phyloP scores from a whole-genome alignment of 2,888 invertebrate species.

The Ochropleura plecta region DNA sequence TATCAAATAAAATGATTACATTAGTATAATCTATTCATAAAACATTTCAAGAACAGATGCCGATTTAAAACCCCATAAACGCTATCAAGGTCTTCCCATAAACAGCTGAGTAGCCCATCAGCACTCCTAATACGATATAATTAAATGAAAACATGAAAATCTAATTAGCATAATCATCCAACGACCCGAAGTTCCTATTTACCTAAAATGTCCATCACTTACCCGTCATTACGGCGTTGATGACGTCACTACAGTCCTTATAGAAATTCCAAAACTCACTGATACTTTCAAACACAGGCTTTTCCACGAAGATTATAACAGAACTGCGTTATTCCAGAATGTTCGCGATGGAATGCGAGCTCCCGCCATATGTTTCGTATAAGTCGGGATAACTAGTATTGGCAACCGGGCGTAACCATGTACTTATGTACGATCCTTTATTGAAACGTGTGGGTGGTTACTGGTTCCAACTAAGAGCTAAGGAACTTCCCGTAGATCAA shows the following conservation, averaged over 20 bases:
- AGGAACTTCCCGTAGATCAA: conserved; percentile 45
- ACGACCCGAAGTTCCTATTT: conserved; percentile 51
- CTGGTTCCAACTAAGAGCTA: conserved; percentile 34
- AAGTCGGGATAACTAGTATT: conserved; percentile 77
- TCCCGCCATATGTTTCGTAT: conserved; percentile 85
- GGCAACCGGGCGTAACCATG: conserved; percentile 68
- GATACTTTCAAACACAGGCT: conserved; percentile 68
- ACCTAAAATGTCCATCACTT: conserved; percentile 56
- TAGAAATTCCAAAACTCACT: conserved; percentile 45
- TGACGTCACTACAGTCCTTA: conserved; percentile 47
- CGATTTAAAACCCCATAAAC: conserved; percentile 62
- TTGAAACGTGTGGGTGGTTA: conserved; percentile 62
- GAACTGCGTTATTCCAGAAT: conserved; percentile 83
- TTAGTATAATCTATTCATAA: conserved; percentile 46
- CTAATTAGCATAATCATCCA: conserved; percentile 61
- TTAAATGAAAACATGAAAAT: conserved; percentile 50
- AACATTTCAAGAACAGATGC: conserved; percentile 58
- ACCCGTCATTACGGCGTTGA: conserved; percentile 62
- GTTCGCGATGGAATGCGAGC: conserved; percentile 78
- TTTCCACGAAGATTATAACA: conserved; percentile 74
- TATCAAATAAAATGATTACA: conserved; percentile 30
- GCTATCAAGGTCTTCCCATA: conserved; percentile 57
- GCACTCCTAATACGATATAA: conserved; percentile 60
- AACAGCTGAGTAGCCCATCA: conserved; percentile 54
- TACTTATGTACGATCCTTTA: conserved; percentile 67